Percentiles rank a stretch among this genome's conserved stretches.
These are phyloP conservation scores for Brachirus orientalis DNA, from an alignment of 2,113 vertebrate genomes.

Conservation along the genomic window DNA sequence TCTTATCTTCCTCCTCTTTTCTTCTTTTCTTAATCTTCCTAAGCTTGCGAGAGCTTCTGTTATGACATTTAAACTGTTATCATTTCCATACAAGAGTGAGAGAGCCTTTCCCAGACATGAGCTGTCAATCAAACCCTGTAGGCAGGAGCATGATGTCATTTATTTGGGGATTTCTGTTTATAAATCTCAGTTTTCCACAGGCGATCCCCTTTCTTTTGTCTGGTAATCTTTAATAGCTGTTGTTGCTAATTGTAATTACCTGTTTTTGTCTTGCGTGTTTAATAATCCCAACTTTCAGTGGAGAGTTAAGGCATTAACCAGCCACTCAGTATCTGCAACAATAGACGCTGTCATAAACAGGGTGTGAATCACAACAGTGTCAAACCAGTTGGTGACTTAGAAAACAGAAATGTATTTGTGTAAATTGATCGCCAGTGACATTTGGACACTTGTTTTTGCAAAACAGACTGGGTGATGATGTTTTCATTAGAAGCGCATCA, in stretches of 20 bases:
- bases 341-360: background rate
- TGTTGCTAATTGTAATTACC: conserved; percentile 21
- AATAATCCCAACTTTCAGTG: conserved; percentile 30
- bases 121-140: background rate
- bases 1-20: background rate
- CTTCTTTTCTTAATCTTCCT: background rate
- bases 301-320: background rate
- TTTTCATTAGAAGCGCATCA: background rate
- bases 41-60: conserved; percentile 45
- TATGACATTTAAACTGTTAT: conserved; percentile 36
- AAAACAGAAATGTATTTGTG: conserved; percentile 20
- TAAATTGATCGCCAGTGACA: conserved; percentile 11
- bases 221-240: conserved; percentile 27
- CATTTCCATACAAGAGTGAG: conserved; percentile 1
- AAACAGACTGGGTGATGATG: background rate
- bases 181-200: background rate
- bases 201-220: conserved; percentile 27
- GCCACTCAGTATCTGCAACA: conserved; percentile 7
- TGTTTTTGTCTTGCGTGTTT: conserved; percentile 2
- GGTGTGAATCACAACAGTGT: conserved; percentile 32
- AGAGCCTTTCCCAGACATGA: background rate
- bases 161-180: conserved; percentile 30
- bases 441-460: background rate
- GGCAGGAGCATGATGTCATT: background rate
- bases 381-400: conserved; percentile 45